phyloP scores from a whole-genome alignment of 92 coral and sea anemone species.

The Isaurus tuberculatus region DNA sequence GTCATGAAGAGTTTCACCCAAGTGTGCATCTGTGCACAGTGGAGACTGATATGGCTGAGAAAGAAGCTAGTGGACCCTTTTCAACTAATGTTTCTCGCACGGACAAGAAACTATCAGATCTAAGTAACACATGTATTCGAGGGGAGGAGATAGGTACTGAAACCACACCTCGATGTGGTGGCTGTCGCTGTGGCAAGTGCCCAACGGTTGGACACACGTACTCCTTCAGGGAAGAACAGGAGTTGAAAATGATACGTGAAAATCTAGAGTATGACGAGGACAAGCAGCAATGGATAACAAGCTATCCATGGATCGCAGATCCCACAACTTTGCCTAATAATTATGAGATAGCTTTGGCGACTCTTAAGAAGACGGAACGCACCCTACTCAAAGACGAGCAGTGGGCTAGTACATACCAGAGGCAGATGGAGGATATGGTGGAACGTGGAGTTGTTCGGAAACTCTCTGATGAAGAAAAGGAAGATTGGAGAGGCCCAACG shows the following conservation, averaged over 20 bases:
- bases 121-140: slow-evolving; percentile 15
- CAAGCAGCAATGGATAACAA: slow-evolving; percentile 71
- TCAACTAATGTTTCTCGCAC: neutral
- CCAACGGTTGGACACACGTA: slow-evolving; percentile 34
- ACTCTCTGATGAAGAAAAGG: slow-evolving; percentile 33
- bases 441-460: slow-evolving; percentile 40
- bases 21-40: neutral
- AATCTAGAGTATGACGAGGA: slow-evolving; percentile 67
- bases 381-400: slow-evolving; percentile 36
- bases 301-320: slow-evolving; percentile 76
- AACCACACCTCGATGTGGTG: slow-evolving; percentile 62
- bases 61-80: slow-evolving; percentile 19
- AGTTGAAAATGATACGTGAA: slow-evolving; percentile 66
- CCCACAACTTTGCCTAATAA: slow-evolving; percentile 73
- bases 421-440: too few species aligned
- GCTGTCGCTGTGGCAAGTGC: too few species aligned
- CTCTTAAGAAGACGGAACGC: slow-evolving; percentile 69
- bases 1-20: neutral
- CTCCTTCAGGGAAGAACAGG: slow-evolving; percentile 74
- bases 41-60: slow-evolving; percentile 5
- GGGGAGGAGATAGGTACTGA: slow-evolving; percentile 73
- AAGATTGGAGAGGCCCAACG: slow-evolving; percentile 54
- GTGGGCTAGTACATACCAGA: too few species aligned
- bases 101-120: slow-evolving; percentile 44
- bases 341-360: slow-evolving; percentile 53